Conservation (phyloP, 2,113 vertebrate genomes). For the Psittacara wagleri region DNA sequence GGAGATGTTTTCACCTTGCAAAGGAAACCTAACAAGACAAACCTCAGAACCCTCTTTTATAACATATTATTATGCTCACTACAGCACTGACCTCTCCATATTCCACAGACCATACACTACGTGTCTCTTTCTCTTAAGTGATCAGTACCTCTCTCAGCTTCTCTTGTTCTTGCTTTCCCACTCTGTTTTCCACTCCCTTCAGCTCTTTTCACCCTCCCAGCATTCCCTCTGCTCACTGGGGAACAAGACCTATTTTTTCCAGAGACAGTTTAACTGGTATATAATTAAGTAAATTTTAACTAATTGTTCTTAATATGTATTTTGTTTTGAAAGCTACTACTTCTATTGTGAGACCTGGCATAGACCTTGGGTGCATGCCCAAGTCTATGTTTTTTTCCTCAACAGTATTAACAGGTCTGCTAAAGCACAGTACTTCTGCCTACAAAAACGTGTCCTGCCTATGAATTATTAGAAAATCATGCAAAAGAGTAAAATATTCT, state of each 20-base stretch:
- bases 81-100: neutral
- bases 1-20: neutral
- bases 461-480: neutral
- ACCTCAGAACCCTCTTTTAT: neutral
- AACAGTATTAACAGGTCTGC: neutral
- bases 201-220: neutral
- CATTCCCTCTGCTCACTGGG: neutral
- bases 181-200: neutral
- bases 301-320: neutral
- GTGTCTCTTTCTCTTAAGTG: neutral
- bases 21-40: neutral
- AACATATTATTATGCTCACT: neutral
- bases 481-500: neutral
- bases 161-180: neutral
- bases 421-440: neutral
- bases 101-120: neutral
- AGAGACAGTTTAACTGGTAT: neutral
- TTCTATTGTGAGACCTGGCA: neutral
- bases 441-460: neutral
- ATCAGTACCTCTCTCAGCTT: neutral
- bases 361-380: neutral
- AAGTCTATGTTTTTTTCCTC: neutral
- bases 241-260: neutral
- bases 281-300: neutral
- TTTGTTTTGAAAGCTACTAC: neutral